Percentiles rank a stretch among this genome's conserved stretches.
These are phyloP conservation scores for Plusia festucae DNA, from an alignment of 2,888 invertebrate species.

Conservation along the genomic window DNA sequence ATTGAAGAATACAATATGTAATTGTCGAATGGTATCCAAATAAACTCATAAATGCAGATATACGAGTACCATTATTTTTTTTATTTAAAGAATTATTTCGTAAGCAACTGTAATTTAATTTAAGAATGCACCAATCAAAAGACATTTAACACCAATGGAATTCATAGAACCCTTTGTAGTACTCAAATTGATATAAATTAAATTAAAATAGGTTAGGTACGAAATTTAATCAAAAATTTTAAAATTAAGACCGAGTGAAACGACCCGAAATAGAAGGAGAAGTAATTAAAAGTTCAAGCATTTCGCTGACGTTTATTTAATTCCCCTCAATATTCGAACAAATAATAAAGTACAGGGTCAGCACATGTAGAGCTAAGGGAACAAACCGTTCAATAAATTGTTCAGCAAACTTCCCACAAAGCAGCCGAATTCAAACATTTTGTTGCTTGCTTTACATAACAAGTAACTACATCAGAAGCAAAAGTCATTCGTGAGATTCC, in stretches of 20 bases:
- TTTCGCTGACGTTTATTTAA: conserved; percentile 70
- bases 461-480: conserved; percentile 74
- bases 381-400: conserved; percentile 64
- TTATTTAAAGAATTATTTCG: neutral
- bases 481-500: conserved; percentile 81
- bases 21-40: too few relatives aligned
- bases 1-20: too few relatives aligned
- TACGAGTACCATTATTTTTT: neutral
- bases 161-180: conserved; percentile 22
- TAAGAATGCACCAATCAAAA: neutral
- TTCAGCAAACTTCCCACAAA: conserved; percentile 64
- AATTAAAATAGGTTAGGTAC: conserved; percentile 48
- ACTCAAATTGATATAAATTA: conserved; percentile 39
- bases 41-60: neutral
- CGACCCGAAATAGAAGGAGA: conserved; percentile 58
- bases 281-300: conserved; percentile 69
- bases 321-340: conserved; percentile 63
- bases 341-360: conserved; percentile 68
- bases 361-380: conserved; percentile 56
- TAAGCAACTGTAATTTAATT: neutral
- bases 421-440: conserved; percentile 62
- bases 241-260: conserved; percentile 59
- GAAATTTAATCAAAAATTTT: conserved; percentile 57
- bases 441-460: conserved; percentile 65
- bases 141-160: neutral